These are phyloP conservation scores for Chlorodrepanis virens DNA, from an alignment of 2,113 vertebrate genomes.

Conservation along the genomic window DNA sequence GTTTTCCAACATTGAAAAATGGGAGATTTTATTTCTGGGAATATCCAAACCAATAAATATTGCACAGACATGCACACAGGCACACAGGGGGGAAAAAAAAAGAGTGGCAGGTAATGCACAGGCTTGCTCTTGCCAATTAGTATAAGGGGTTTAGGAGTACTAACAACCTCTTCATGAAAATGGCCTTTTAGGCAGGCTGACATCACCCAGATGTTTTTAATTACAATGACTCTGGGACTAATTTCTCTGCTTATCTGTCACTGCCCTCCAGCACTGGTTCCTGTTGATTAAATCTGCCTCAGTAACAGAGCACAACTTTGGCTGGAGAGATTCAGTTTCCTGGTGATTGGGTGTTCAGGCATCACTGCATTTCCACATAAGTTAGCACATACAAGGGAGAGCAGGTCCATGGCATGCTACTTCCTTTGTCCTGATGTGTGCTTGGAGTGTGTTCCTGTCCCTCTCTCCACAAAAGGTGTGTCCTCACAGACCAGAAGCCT, in stretches of 20 bases:
- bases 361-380: background rate
- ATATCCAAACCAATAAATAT: background rate
- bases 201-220: slow-evolving; percentile 48
- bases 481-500: rapidly evolving
- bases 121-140: background rate
- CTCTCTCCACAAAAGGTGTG: background rate
- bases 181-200: slow-evolving; percentile 16
- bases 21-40: background rate
- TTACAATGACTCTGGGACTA: slow-evolving; percentile 32
- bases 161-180: background rate
- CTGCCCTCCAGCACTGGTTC: slow-evolving; percentile 50
- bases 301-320: background rate
- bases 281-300: slow-evolving; percentile 61
- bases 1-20: background rate
- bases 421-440: background rate
- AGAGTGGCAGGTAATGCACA: background rate
- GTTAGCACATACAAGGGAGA: background rate
- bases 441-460: background rate
- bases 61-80: rapidly evolving
- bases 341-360: background rate
- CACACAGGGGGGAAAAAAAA: rapidly evolving
- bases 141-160: background rate
- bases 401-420: background rate
- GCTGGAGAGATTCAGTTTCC: background rate
- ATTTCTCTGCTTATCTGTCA: slow-evolving; percentile 52